Percentiles rank a stretch among this genome's conserved stretches.
These are phyloP conservation scores for Ametastegia equiseti DNA, from an alignment of 2,888 invertebrate genomes.

Conservation along the genomic window DNA sequence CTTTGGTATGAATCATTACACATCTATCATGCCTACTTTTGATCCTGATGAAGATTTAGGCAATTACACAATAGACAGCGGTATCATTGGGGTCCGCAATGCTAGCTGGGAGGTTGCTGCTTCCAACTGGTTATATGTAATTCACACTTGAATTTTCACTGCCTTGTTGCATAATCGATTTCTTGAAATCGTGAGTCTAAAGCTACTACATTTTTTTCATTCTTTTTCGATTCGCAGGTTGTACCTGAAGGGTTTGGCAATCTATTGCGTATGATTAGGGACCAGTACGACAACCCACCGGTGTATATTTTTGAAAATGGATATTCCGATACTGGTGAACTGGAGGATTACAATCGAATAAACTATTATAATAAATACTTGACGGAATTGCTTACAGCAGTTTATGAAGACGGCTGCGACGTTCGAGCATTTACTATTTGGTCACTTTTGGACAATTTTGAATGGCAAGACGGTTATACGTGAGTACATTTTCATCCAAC, in stretches of 20 bases:
- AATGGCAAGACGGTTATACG: slow-evolving; percentile 81
- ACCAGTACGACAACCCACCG: slow-evolving; percentile 77
- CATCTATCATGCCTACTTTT: slow-evolving; percentile 76
- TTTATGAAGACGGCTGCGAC: slow-evolving; percentile 76
- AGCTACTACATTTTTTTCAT: no score
- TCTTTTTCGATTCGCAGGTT: slow-evolving; percentile 68
- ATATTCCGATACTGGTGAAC: slow-evolving; percentile 75
- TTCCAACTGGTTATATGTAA: slow-evolving; percentile 78
- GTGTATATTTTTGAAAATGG: slow-evolving; percentile 81
- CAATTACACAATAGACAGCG: slow-evolving; percentile 50
- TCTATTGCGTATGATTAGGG: slow-evolving; percentile 77
- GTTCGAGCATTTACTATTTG: slow-evolving; percentile 79
- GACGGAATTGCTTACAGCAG: slow-evolving; percentile 75
- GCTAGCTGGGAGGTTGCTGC: slow-evolving; percentile 77
- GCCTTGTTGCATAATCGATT: background rate
- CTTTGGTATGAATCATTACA: slow-evolving; percentile 87
- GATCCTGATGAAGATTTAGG: slow-evolving; percentile 67
- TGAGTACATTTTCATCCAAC: slow-evolving; percentile 66
- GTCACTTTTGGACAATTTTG: slow-evolving; percentile 83
- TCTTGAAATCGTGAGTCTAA: background rate
- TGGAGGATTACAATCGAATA: slow-evolving; percentile 75
- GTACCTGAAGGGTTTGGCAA: slow-evolving; percentile 81
- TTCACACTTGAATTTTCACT: slow-evolving; percentile 48
- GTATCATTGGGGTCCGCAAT: slow-evolving; percentile 71
- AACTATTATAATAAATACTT: slow-evolving; percentile 74